A percentile compares a stretch with the other conserved stretches of the same genome.
Conservation (phyloP, 2,797 vertebrate genomes). For the Xyrichtys novacula region DNA sequence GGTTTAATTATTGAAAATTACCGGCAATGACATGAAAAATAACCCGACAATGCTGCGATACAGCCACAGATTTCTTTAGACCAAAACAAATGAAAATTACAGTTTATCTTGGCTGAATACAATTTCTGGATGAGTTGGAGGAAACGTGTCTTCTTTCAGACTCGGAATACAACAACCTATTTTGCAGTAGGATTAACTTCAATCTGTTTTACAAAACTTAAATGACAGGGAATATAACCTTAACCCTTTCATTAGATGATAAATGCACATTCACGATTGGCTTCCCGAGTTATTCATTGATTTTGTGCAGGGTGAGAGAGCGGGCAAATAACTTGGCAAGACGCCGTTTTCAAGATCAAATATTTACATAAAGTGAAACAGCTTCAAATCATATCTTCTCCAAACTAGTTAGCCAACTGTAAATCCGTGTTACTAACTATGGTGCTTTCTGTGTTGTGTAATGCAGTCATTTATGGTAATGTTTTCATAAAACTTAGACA, state of each 20-base stretch:
- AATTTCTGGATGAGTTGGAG: neutral
- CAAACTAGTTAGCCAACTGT: neutral
- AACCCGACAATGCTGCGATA: neutral
- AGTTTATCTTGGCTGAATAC: neutral
- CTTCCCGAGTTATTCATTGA: too few species aligned
- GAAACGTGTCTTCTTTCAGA: too few species aligned
- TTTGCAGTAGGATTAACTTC: too few species aligned
- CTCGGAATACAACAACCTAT: too few species aligned
- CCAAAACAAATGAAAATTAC: neutral
- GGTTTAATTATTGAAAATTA: conserved; percentile 2
- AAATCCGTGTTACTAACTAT: neutral
- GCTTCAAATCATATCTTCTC: neutral
- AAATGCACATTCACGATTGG: too few species aligned
- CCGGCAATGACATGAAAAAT: conserved; percentile 2
- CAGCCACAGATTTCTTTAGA: neutral
- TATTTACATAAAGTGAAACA: neutral
- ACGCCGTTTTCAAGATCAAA: too few species aligned
- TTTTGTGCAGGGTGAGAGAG: too few species aligned
- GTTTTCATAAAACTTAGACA: neutral
- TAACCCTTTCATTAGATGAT: too few species aligned
- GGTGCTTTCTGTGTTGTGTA: neutral
- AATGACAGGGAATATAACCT: too few species aligned
- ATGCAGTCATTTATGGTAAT: neutral
- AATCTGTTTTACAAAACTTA: too few species aligned
- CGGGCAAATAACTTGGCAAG: too few species aligned